Evolutionary conservation across 1,140 invertebrate genomes (phyloP).

Genomic region (Trigoniulus corallinus): DNA sequence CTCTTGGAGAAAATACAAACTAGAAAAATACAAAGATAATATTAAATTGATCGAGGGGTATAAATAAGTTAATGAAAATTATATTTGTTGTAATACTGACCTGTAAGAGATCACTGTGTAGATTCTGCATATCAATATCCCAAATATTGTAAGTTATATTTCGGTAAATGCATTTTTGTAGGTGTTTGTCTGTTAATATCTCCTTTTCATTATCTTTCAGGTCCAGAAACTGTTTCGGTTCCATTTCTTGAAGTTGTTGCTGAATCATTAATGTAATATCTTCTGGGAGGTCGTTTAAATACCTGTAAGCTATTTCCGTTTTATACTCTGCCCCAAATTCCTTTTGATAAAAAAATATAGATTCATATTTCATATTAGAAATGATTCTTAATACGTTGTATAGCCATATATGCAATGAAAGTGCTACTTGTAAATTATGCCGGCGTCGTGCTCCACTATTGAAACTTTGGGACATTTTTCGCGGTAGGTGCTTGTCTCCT

Average conservation of each 20-base stretch:
- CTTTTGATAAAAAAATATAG: no score
- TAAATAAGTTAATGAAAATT: neutral
- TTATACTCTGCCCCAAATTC: no score
- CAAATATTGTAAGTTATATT: neutral
- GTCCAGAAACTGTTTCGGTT: neutral
- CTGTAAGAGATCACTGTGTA: neutral
- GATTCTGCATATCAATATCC: neutral
- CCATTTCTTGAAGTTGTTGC: neutral
- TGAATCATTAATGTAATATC: neutral
- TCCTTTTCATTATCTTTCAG: neutral
- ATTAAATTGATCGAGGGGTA: neutral
- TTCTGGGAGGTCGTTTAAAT: neutral
- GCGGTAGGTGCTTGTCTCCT: no score
- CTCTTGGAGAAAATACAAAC: neutral
- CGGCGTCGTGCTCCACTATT: no score
- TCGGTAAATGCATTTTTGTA: neutral
- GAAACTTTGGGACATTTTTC: no score
- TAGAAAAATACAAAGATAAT: neutral
- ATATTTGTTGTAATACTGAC: no score
- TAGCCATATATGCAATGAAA: no score
- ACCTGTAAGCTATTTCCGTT: no score
- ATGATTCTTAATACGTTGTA: no score
- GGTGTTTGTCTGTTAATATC: no score
- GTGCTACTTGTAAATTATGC: no score
- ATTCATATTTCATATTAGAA: no score